Conservation (phyloP, 1,140 invertebrate species). For the Calosoma granatense region DNA sequence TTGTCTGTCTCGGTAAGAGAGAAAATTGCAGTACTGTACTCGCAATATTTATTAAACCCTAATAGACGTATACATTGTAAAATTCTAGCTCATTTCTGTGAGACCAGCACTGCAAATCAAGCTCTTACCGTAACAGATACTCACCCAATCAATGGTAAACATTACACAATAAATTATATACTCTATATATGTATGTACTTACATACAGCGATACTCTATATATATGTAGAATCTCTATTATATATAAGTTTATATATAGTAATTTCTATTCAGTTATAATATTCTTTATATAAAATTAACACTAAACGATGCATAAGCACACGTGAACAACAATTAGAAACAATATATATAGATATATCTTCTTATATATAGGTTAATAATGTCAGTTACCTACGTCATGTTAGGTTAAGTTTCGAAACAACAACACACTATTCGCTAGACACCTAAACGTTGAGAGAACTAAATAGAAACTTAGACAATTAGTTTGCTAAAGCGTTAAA, state of each 20-base stretch:
- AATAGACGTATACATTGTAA: not conserved
- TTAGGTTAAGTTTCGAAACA: too few species aligned
- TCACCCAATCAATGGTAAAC: too few species aligned
- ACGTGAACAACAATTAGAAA: not conserved
- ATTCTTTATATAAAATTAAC: not conserved
- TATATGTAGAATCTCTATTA: not conserved
- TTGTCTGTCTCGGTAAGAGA: not conserved
- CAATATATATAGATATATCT: not conserved
- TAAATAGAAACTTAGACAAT: not conserved
- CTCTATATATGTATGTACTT: too few species aligned
- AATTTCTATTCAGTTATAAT: too few species aligned
- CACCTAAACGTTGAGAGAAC: conserved; percentile 5
- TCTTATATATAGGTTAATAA: too few species aligned
- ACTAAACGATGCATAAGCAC: not conserved
- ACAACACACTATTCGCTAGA: not conserved
- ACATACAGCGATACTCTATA: not conserved
- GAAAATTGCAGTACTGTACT: not conserved
- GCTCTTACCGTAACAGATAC: too few species aligned
- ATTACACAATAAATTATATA: too few species aligned
- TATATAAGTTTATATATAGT: too few species aligned
- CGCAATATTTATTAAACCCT: not conserved
- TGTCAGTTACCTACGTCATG: too few species aligned
- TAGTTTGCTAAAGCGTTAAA: not conserved
- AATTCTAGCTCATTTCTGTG: too few species aligned
- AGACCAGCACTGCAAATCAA: too few species aligned